phyloP scores from a whole-genome alignment of 2,113 vertebrate genomes.

The Sciurus niger region DNA sequence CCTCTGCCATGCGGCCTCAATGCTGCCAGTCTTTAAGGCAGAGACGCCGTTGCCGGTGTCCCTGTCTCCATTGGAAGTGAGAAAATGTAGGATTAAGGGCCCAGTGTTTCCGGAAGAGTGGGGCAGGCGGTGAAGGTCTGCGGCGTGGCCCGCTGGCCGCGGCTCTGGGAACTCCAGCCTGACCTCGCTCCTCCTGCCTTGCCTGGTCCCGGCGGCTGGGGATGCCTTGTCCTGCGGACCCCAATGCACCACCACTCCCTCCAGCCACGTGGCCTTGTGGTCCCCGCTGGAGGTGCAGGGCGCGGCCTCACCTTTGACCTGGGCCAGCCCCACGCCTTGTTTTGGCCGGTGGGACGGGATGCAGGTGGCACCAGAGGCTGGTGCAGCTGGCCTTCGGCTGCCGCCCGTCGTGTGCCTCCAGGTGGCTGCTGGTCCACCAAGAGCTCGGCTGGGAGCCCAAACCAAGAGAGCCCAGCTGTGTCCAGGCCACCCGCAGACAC shows the following conservation, averaged over 20 bases:
- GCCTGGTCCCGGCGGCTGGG: not conserved
- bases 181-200: not conserved
- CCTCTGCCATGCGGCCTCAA: not conserved
- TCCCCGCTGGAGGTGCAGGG: not conserved
- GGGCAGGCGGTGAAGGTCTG: rapidly evolving
- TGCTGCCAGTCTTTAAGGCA: not conserved
- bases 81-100: not conserved
- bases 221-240: not conserved
- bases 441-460: not conserved
- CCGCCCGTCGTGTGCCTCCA: not conserved
- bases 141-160: not conserved
- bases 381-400: not conserved
- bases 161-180: no score
- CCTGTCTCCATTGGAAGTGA: not conserved
- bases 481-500: not conserved
- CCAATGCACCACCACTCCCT: not conserved
- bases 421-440: not conserved
- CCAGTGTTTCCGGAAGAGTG: not conserved
- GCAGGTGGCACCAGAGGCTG: not conserved
- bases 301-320: not conserved
- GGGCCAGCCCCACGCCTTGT: not conserved
- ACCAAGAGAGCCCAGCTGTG: not conserved
- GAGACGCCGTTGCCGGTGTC: not conserved
- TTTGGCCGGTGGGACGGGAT: not conserved
- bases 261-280: not conserved